Base-by-base conservation (phyloP, 1,140 invertebrate species). In the Atta cephalotes region DNA sequence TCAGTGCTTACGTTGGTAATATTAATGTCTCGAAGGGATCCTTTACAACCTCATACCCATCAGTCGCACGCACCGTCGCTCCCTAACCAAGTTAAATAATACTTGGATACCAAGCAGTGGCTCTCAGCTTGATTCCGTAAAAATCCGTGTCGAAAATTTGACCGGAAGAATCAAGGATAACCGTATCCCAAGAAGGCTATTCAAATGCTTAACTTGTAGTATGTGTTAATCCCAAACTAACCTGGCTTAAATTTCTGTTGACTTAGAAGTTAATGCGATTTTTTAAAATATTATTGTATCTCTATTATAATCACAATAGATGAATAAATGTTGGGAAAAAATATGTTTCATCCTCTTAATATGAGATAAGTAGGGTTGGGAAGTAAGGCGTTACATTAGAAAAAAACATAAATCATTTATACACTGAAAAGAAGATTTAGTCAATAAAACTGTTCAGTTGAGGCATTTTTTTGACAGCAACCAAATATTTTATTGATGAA, bases 81-180 rank as follows among this genome's bases (percentile, higher is more conserved):
- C 89, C 90, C 91, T 93, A 91, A 92, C 92, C 92, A 93, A 93
- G 91, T 93, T 93, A 93, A 93, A 93, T 93, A 92, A 93, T 93
- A 93, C 90, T 87, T 90, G 72, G 82, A 91, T 78, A 78, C 31
- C 74, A 28, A 45, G 1, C 88, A 92, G 92, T 77, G 92, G 78
- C 77, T 92, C 92, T 92, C 91, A 91, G 53, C 7, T 60, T 7
- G 14, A 0, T 58, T 9, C 14, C 45, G 56, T 31, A 65, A 65
- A 49, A 78, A 35, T 60, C 9, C 49, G 4, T 3, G n/a, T 3
- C 18, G 35, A 18, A 72, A 80, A 56, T 66, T 6, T 35, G 60
- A 14, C 6, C 0, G 18, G 14, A 6, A 39, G n/a, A 35, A 31
- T 51, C 1, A 74, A 21, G 16, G 18, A 31, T 28, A 71, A 7